A percentile compares a stretch with the other conserved stretches of the same genome.
These are phyloP conservation scores for Palythoa heliodiscus DNA, from an alignment of 92 coral and sea anemone species.

Conservation along the genomic window DNA sequence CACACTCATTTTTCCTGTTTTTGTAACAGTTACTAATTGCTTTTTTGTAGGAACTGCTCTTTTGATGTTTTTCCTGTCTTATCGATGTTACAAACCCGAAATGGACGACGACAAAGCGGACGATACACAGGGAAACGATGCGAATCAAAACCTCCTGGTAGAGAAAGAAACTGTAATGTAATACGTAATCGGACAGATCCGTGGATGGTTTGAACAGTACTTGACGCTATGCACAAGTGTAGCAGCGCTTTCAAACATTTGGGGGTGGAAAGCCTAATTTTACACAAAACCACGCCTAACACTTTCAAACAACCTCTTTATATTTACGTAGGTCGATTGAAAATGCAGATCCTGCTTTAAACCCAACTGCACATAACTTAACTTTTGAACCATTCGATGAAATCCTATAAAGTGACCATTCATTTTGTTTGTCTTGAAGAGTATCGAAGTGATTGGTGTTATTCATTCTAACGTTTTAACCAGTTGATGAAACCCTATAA, in stretches of 20 bases:
- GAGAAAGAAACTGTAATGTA: conserved; percentile 35
- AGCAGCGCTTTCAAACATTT: neutral
- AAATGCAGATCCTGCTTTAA: no score
- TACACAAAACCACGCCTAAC: no score
- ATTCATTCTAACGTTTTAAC: no score
- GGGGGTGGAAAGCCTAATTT: no score
- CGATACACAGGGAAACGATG: neutral
- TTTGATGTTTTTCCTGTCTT: conserved; percentile 47
- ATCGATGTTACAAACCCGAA: conserved; percentile 54
- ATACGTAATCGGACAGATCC: neutral
- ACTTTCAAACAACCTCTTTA: no score
- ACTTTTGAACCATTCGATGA: no score
- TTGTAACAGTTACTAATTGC: neutral
- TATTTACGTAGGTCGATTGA: no score
- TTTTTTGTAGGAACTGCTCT: conserved; percentile 28
- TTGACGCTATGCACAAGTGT: neutral
- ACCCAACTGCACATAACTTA: no score
- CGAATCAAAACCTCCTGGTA: neutral
- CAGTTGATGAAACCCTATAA: no score
- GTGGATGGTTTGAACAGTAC: neutral
- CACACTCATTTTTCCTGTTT: neutral
- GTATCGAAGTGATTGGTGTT: no score
- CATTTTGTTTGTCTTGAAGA: no score
- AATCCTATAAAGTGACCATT: no score
- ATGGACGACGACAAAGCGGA: conserved; percentile 21